Conservation (phyloP, 2,113 vertebrate species). For the Apteryx owenii region DNA sequence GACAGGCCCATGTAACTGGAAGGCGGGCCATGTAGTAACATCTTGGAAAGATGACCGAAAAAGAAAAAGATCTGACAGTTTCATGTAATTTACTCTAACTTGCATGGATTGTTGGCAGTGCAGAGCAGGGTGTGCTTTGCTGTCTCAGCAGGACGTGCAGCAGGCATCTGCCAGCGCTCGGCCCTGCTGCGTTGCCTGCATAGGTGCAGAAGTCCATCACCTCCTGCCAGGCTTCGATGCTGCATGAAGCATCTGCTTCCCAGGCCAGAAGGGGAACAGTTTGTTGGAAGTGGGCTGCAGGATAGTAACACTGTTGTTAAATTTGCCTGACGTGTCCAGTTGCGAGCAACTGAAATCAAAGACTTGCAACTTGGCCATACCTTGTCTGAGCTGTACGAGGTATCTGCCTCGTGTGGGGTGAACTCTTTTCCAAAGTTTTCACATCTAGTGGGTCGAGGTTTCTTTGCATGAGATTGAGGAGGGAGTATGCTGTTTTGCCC, state of each 20-base stretch:
- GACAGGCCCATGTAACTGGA: fast-evolving
- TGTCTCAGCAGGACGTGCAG: not conserved
- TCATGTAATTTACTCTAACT: not conserved
- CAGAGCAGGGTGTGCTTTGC: not conserved
- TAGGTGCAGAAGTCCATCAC: not conserved
- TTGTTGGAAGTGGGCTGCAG: not conserved
- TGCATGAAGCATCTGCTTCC: not conserved
- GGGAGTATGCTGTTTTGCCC: not conserved
- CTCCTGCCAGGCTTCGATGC: not conserved
- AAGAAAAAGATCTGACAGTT: not conserved
- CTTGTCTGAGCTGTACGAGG: not conserved
- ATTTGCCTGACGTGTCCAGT: not conserved
- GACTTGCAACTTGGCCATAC: not conserved
- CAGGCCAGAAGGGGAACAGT: fast-evolving
- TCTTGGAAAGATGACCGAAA: not conserved
- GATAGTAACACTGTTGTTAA: not conserved
- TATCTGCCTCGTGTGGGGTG: not conserved
- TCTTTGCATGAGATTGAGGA: not conserved
- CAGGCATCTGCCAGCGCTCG: not conserved
- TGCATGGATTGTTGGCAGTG: not conserved
- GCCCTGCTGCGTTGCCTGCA: too few relatives aligned
- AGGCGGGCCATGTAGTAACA: not conserved
- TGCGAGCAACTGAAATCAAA: not conserved
- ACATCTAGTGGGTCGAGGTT: not conserved
- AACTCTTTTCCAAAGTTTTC: not conserved